A percentile compares a stretch with the other conserved stretches of the same genome.
These are phyloP conservation scores for Cecropterus lyciades DNA, from an alignment of 1,140 invertebrate genomes.

Conservation along the genomic window DNA sequence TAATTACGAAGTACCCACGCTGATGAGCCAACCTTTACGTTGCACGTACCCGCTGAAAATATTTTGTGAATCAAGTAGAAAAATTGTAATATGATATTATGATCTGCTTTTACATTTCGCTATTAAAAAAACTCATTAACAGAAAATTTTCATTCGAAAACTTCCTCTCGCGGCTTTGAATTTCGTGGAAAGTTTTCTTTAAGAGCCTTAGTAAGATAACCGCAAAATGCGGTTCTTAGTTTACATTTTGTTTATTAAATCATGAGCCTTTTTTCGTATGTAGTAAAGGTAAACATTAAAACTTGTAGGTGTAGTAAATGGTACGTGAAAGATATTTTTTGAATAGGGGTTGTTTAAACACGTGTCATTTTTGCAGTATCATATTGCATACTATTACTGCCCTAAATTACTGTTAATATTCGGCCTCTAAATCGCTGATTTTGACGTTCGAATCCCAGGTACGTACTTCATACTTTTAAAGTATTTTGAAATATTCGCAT, in stretches of 20 bases:
- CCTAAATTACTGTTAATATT: no score
- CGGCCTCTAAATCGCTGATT: no score
- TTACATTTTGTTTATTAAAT: not conserved
- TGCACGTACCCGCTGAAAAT: not conserved
- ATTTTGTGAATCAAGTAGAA: not conserved
- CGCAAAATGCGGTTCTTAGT: not conserved
- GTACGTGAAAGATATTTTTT: no score
- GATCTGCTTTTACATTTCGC: not conserved
- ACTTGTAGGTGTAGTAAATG: no score
- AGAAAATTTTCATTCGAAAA: not conserved
- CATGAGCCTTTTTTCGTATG: no score
- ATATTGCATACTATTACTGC: no score
- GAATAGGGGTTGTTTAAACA: no score
- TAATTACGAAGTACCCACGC: not conserved
- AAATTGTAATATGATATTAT: not conserved
- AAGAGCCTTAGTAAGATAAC: not conserved
- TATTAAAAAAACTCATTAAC: conserved; percentile 1
- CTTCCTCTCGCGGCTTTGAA: not conserved
- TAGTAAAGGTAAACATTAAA: no score
- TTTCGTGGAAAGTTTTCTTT: not conserved
- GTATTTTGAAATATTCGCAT: no score
- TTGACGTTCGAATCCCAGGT: no score
- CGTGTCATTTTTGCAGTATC: no score
- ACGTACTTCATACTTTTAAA: no score
- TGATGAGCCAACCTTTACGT: not conserved